A percentile compares a stretch with the other conserved stretches of the same genome.
Conservation (phyloP, 2,797 vertebrate species). For the Tangara arthus region DNA sequence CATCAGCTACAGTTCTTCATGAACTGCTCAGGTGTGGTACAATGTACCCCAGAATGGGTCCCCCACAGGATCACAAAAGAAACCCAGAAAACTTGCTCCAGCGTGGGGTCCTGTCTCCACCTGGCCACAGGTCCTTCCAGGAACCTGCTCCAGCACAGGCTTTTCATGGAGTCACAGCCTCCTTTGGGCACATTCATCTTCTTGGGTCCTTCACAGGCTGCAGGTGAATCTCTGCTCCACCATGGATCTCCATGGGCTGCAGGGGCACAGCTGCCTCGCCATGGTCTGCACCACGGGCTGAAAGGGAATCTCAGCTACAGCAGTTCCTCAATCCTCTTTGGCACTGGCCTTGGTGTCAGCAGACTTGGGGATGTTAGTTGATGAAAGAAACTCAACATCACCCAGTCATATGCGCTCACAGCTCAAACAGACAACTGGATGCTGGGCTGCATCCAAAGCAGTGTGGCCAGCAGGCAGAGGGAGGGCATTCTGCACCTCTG, state of each 20-base stretch:
- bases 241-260: neutral
- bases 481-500: neutral
- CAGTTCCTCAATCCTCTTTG: neutral
- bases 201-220: neutral
- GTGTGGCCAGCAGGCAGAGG: rapidly evolving
- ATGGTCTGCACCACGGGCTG: neutral
- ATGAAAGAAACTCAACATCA: neutral
- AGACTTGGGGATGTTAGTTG: neutral
- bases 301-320: neutral
- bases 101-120: neutral
- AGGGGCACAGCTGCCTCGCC: neutral
- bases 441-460: neutral
- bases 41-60: neutral
- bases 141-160: neutral
- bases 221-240: neutral
- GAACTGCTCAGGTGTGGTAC: neutral
- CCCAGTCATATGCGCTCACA: neutral
- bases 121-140: rapidly evolving
- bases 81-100: neutral
- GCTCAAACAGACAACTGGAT: rapidly evolving
- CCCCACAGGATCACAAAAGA: neutral
- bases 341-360: no score
- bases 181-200: neutral
- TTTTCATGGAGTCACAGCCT: neutral
- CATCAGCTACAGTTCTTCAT: no score